Evolutionary conservation across 2,113 vertebrate species (phyloP).

Genomic region (Brienomyrus longianalis): DNA sequence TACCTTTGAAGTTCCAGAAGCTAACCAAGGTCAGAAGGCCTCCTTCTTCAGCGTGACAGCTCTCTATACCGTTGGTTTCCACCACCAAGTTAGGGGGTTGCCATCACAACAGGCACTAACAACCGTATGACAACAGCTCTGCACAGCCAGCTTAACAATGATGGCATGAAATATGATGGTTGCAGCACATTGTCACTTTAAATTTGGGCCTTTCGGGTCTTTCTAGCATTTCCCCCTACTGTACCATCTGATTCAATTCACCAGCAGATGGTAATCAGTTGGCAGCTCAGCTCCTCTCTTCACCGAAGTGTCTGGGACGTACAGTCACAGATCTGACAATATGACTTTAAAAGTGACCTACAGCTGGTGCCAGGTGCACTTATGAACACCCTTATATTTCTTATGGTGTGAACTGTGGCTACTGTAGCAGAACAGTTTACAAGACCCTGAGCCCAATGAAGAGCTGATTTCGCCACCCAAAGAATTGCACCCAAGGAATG

Average conservation of each 20-base stretch:
- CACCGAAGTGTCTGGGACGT: too few relatives aligned
- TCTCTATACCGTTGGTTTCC: not conserved
- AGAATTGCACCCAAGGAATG: too few relatives aligned
- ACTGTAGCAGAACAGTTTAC: too few relatives aligned
- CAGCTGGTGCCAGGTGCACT: not conserved
- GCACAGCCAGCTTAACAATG: not conserved
- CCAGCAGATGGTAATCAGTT: too few relatives aligned
- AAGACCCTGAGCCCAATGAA: too few relatives aligned
- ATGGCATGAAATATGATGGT: not conserved
- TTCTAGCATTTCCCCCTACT: not conserved
- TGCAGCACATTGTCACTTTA: not conserved
- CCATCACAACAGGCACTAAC: not conserved
- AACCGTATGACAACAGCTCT: not conserved
- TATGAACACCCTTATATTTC: not conserved
- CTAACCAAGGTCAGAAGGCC: not conserved
- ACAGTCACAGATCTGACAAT: not conserved
- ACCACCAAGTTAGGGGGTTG: not conserved
- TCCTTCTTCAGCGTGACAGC: not conserved
- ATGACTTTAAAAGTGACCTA: not conserved
- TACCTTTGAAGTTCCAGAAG: too few relatives aligned
- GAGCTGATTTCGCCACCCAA: too few relatives aligned
- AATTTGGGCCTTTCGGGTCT: not conserved
- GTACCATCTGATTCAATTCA: not conserved
- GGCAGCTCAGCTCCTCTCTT: too few relatives aligned
- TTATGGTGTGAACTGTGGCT: not conserved